phyloP scores from a whole-genome alignment of 2,888 invertebrate genomes.

The Bedellia somnulentella region DNA sequence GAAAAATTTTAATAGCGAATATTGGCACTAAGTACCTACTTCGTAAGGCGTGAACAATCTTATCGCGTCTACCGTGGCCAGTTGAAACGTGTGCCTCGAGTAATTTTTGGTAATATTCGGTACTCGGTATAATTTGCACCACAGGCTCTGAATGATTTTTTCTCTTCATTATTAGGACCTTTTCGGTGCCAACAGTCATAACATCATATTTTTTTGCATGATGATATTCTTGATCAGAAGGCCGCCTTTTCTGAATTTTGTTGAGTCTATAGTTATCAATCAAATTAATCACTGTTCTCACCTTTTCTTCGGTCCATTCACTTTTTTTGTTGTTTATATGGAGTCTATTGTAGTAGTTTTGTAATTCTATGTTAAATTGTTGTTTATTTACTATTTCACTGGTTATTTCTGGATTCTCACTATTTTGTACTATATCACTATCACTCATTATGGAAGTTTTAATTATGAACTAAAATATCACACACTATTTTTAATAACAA shows the following conservation, averaged over 20 bases:
- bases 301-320: constrained; percentile 4
- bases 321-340: constrained; percentile 4
- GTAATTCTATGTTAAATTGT: constrained; percentile 6
- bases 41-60: constrained; percentile 13
- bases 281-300: constrained; percentile 3
- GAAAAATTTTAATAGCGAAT: constrained; percentile 12
- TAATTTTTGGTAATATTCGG: constrained; percentile 12
- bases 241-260: constrained; percentile 2
- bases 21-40: constrained; percentile 12
- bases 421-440: no score
- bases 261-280: constrained; percentile 1
- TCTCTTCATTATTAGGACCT: constrained; percentile 5
- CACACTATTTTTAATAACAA: no score
- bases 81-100: constrained; percentile 12
- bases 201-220: constrained; percentile 5
- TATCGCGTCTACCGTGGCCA: constrained; percentile 15
- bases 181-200: constrained; percentile 4
- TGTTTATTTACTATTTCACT: constrained; percentile 7
- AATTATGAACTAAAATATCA: no score
- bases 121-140: constrained; percentile 11
- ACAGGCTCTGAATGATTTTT: constrained; percentile 8
- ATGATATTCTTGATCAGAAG: constrained; percentile 4
- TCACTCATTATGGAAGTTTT: no score
- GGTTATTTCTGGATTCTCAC: no score
- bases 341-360: constrained; percentile 4